phyloP scores from a whole-genome alignment of 2,113 vertebrate genomes.

The Pteronura brasiliensis region DNA sequence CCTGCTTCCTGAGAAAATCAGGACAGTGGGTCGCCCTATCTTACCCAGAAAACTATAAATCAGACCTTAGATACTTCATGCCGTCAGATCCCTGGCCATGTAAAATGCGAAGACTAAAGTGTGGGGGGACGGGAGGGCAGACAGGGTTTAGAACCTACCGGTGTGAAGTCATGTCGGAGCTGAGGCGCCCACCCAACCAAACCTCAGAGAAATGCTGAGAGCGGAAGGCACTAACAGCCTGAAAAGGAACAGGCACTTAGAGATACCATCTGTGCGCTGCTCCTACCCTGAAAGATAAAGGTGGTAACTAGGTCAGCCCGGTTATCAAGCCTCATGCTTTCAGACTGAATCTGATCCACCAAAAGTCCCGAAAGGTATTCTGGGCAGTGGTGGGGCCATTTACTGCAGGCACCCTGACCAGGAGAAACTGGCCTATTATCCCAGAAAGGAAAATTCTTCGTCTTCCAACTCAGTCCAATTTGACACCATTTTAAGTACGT shows the following conservation, averaged over 20 bases:
- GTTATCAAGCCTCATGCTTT: not conserved
- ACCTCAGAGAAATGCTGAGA: not conserved
- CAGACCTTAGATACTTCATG: not conserved
- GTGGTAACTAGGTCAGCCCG: not conserved
- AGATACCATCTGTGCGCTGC: not conserved
- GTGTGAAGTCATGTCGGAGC: not conserved
- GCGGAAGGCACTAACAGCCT: not conserved
- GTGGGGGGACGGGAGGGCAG: fast-evolving
- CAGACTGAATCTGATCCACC: not conserved
- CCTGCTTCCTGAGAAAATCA: not conserved
- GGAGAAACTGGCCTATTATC: not conserved
- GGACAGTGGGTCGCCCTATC: not conserved
- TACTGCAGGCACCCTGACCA: not conserved
- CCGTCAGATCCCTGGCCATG: not conserved
- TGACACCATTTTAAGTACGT: not conserved
- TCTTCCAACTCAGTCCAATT: not conserved
- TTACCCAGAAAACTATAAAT: not conserved
- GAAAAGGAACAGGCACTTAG: not conserved
- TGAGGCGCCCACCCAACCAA: not conserved
- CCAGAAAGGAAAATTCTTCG: not conserved
- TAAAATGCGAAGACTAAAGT: not conserved
- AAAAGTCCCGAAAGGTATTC: not conserved
- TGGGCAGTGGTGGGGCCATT: no score
- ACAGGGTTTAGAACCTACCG: not conserved
- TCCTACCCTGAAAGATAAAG: not conserved